Evolutionary conservation across 1,140 invertebrate genomes (phyloP), one percentile per base, ranked within the genome.

Genomic region (Hylaeus volcanicus): DNA sequence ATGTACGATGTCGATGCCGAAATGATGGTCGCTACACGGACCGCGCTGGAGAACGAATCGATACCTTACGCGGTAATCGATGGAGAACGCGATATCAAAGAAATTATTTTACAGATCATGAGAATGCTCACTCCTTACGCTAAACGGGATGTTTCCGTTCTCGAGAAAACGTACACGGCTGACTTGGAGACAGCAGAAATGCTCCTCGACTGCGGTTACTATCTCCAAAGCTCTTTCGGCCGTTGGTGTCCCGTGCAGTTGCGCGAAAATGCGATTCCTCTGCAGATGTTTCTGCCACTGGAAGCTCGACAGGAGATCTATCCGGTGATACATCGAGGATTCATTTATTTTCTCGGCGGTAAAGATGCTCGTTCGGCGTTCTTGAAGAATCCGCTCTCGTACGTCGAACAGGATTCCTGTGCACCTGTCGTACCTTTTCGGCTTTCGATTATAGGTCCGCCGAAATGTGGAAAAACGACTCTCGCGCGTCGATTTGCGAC

Each of bases 401-500:
- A 95, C 87, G 91, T 94, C 12, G 86, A 87, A 37, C 84, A 88
- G 11, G 94, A 93, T 86, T 70, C 85, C 0, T 77, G 53, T 8
- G 41, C 48, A 0, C 89, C 92, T 6, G 79, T 94, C 70, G 89
- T 94, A 75, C 96, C 97, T 5, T 92, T 96, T 68, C 94, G 96
- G 84, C 94, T 98, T 41, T 96, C 96, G 53, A 93, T 98, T 56
- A 96, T 97, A 74, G 98, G 98, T 1, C 96, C 97, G 9, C 96
- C 97, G 60, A 97, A 97, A 93, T 96, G 96, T 51, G 98, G 98
- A 3, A 98, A 98, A 93, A 96, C 95, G 41, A 96, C 95, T 12
- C 92, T 98, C 41, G 92, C 94, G 15, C 80, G 90, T 60, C 93
- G 94, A 82, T 91, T 95, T 37, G 90, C 92, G 4, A 90, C 90